phyloP scores from a whole-genome alignment of 2,888 invertebrate genomes.

The Sceliomorpha sp. region DNA sequence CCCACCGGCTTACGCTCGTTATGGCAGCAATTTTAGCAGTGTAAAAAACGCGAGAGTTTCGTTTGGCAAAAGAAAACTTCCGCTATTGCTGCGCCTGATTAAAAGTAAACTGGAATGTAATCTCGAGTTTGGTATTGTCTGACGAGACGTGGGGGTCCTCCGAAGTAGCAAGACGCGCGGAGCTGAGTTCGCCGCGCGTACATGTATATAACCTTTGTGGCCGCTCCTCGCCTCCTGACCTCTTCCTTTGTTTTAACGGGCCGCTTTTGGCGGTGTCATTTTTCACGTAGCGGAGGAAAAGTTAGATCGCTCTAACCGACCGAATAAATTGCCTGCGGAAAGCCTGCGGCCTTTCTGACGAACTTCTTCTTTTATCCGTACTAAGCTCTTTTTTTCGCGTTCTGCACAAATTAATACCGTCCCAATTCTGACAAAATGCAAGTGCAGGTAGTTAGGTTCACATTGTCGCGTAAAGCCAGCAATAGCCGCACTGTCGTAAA shows the following conservation, averaged over 20 bases:
- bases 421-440: slow-evolving; percentile 6
- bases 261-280: slow-evolving; percentile 65
- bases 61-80: slow-evolving; percentile 51
- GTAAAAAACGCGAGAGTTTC: slow-evolving; percentile 39
- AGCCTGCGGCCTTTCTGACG: slow-evolving; percentile 53
- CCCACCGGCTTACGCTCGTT: slow-evolving; percentile 12
- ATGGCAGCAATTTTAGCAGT: slow-evolving; percentile 37
- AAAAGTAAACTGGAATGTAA: slow-evolving; percentile 55
- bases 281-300: slow-evolving; percentile 63
- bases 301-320: slow-evolving; percentile 66
- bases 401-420: slow-evolving; percentile 55
- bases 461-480: no score
- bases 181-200: slow-evolving; percentile 21
- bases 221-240: slow-evolving; percentile 34
- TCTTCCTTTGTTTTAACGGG: slow-evolving; percentile 58
- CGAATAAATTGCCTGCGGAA: slow-evolving; percentile 68
- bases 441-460: background rate
- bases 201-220: slow-evolving; percentile 29
- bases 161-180: slow-evolving; percentile 40
- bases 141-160: slow-evolving; percentile 40
- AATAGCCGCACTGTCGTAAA: no score
- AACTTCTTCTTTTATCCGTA: slow-evolving; percentile 46
- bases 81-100: slow-evolving; percentile 48
- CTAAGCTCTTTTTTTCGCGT: slow-evolving; percentile 34
- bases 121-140: slow-evolving; percentile 54